Evolutionary conservation across 2,888 invertebrate species (phyloP), one percentile per base, ranked within the genome.

Genomic region (Diploptera punctata): DNA sequence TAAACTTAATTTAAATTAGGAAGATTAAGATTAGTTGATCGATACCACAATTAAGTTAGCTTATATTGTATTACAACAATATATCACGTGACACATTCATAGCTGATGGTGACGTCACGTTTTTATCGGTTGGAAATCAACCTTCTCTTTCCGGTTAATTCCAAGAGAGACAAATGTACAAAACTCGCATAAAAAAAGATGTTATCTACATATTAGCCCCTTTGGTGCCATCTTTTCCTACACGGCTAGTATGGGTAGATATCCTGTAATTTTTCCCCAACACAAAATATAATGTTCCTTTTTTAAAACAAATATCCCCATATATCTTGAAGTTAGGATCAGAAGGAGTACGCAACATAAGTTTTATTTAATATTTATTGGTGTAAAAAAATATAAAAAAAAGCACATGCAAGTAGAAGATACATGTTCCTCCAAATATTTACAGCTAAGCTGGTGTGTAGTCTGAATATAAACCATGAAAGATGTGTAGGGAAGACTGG

Each of bases 391-490:
- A 5, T 10, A 33, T 44, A 47, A 43, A 44, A 65, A 24, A 65
- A 65, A 29, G 26, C 21, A 31, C 19, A 18, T 24, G 44, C 43
- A 65, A 65, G 65, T n/a, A 47, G 44, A 26, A 65, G 65, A 65
- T 65, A 65, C 65, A 65, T 65, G 47, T 47, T 65, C 47, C 65
- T 65, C 65, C 47, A 44, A 65, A 65, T 47, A 65, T 65, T 65
- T 65, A 47, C 47, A 65, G 65, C 65, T 47, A 47, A 65, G 65
- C 57, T 16, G 24, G 24, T 1, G 29, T 29, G 57, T 26, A 65
- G 65, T 44, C 43, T 65, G 65, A 24, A 61, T 47, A 65, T 65
- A 65, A 65, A 65, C 65, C 65, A 65, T 65, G 65, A 65, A 65
- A 65, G 65, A 65, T 65, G 65, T 44, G 65, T 21, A 26, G 47